phyloP scores from a whole-genome alignment of 2,113 vertebrate genomes.

The Arizona elegans region DNA sequence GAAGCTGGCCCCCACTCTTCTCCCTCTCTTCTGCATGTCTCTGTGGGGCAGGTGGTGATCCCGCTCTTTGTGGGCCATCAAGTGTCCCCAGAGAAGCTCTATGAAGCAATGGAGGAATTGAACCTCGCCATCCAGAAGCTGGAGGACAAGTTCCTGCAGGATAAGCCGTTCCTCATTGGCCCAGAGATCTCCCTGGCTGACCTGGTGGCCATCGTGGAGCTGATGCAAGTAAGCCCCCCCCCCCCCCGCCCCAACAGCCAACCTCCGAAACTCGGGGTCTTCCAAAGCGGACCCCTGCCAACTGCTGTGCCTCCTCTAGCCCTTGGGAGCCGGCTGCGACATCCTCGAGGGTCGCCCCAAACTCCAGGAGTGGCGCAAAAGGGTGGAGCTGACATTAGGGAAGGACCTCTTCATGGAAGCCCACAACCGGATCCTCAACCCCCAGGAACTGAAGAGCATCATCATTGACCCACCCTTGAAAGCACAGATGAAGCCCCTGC shows the following conservation, averaged over 20 bases:
- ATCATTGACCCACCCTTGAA: constrained; percentile 58
- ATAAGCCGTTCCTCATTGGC: constrained; percentile 78
- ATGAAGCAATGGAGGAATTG: constrained; percentile 75
- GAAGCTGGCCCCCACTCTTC: not conserved
- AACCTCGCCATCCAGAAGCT: constrained; percentile 70
- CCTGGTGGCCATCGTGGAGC: constrained; percentile 83
- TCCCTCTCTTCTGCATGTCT: not conserved
- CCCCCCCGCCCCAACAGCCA: not conserved
- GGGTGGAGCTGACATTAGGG: constrained; percentile 75
- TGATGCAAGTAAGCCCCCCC: constrained; percentile 83
- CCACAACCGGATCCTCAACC: constrained; percentile 68
- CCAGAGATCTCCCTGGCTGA: constrained; percentile 84
- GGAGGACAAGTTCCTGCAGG: constrained; percentile 83
- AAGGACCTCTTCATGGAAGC: constrained; percentile 76
- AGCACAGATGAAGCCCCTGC: constrained; percentile 60
- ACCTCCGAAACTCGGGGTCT: not conserved
- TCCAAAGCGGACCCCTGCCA: not conserved
- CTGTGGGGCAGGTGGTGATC: constrained; percentile 68
- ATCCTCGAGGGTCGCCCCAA: constrained; percentile 70
- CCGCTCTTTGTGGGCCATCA: constrained; percentile 72
- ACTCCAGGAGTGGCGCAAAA: constrained; percentile 76
- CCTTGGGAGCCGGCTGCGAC: constrained; percentile 73
- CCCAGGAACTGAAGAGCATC: constrained; percentile 60
- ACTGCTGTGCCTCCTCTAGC: constrained; percentile 62
- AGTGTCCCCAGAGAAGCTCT: constrained; percentile 75